Evolutionary conservation across 2,888 invertebrate genomes (phyloP).

Genomic region (Xylophagus ater): DNA sequence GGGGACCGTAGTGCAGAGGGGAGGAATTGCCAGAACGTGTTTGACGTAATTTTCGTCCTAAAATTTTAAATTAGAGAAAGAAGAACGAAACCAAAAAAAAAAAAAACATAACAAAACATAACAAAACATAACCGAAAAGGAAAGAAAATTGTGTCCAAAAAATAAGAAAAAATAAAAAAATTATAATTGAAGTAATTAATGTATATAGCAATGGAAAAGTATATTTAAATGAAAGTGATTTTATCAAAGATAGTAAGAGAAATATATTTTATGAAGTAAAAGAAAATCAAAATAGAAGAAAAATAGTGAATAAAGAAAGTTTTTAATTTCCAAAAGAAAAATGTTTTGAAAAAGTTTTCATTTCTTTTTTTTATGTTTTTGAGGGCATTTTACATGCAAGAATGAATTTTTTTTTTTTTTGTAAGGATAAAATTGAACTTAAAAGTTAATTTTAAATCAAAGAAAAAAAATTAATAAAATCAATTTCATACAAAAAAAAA

Average conservation of each 20-base stretch:
- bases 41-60: slow-evolving; percentile 25
- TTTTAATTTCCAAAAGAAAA: no score
- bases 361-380: neutral
- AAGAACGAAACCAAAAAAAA: slow-evolving; percentile 4
- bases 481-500: no score
- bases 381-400: neutral
- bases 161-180: slow-evolving; percentile 1
- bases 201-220: no score
- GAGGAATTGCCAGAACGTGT: slow-evolving; percentile 29
- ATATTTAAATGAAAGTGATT: neutral
- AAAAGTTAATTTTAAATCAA: no score
- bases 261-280: no score
- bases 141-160: slow-evolving; percentile 10
- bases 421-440: neutral
- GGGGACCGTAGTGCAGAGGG: slow-evolving; percentile 29
- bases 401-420: neutral
- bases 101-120: neutral
- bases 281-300: no score
- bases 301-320: no score
- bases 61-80: slow-evolving; percentile 20
- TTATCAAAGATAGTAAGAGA: no score
- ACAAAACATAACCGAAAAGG: neutral
- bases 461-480: no score
- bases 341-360: neutral
- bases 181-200: no score